A percentile compares a stretch with the other conserved stretches of the same genome.
Evolutionary conservation across 2,888 invertebrate species (phyloP).

Genomic region (Julus scandinavius): DNA sequence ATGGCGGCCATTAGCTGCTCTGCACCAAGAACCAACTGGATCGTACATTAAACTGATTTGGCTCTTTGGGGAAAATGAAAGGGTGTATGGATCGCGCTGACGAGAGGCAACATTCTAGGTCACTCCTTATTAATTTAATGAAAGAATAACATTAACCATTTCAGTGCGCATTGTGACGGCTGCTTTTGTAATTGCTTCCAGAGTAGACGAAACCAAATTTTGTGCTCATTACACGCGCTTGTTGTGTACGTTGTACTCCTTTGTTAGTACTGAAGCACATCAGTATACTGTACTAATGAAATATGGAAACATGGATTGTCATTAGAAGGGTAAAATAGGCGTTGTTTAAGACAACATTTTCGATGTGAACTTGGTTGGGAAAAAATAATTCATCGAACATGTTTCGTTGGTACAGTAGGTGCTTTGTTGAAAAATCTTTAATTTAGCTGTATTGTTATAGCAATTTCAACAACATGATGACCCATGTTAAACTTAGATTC

Average conservation of each 20-base stretch:
- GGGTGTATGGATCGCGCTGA: neutral
- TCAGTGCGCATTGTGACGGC: slow-evolving; percentile 12
- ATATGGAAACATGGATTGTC: neutral
- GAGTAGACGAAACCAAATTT: neutral
- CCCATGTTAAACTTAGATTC: no score
- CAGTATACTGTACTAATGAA: neutral
- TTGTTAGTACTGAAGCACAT: neutral
- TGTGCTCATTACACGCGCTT: neutral
- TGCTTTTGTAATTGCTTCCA: slow-evolving; percentile 11
- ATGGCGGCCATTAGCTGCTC: neutral
- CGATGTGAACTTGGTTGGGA: neutral
- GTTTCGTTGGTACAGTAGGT: no score
- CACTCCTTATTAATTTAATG: slow-evolving; percentile 43
- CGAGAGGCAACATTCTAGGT: slow-evolving; percentile 7
- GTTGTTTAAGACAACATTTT: neutral
- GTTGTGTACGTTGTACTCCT: neutral
- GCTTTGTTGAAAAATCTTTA: no score
- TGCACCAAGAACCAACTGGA: neutral
- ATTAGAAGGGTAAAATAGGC: neutral
- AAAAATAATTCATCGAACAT: neutral
- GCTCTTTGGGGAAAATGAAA: neutral
- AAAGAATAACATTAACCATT: slow-evolving; percentile 37
- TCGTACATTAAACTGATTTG: neutral
- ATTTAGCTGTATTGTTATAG: no score
- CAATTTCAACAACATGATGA: no score